A percentile compares a stretch with the other conserved stretches of the same genome.
Evolutionary conservation across 1,140 invertebrate species (phyloP).

Genomic region (Schlechtendalia chinensis): DNA sequence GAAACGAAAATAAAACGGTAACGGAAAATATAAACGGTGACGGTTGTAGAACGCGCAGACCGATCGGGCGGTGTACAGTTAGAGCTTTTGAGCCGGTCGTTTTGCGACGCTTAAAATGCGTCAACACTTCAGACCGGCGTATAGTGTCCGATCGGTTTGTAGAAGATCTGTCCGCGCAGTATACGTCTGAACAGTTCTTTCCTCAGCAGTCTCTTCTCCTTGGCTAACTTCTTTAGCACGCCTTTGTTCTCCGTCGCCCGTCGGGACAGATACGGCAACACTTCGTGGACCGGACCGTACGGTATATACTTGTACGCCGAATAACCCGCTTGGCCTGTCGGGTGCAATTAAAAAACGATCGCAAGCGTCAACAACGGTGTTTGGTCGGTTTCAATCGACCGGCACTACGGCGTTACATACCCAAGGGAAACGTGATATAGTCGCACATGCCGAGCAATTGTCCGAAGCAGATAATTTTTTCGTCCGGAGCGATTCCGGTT

Average conservation of each 20-base stretch:
- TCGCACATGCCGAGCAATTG: constrained; percentile 98
- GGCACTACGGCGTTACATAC: too few species aligned
- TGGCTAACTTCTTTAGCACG: constrained; percentile 81
- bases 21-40: too few species aligned
- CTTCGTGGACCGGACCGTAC: constrained; percentile 95
- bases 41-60: too few species aligned
- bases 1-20: too few species aligned
- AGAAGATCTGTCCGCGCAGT: constrained; percentile 72
- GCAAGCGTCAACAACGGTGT: too few species aligned
- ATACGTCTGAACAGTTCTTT: constrained; percentile 74
- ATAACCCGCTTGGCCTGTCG: constrained; percentile 94
- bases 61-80: too few species aligned
- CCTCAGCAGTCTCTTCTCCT: constrained; percentile 78
- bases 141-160: constrained; percentile 82
- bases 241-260: constrained; percentile 92
- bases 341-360: too few species aligned
- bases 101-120: too few species aligned
- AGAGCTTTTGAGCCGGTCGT: too few species aligned
- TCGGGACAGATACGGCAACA: constrained; percentile 92
- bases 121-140: constrained; percentile 62
- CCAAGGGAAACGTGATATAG: constrained; percentile 92
- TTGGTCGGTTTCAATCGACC: too few species aligned
- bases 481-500: constrained; percentile 80
- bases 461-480: constrained; percentile 95
- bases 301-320: constrained; percentile 99